Evolutionary conservation across 2,797 vertebrate genomes (phyloP), one percentile per base, ranked within the genome.

Genomic region (Oreonectes daqikongensis): DNA sequence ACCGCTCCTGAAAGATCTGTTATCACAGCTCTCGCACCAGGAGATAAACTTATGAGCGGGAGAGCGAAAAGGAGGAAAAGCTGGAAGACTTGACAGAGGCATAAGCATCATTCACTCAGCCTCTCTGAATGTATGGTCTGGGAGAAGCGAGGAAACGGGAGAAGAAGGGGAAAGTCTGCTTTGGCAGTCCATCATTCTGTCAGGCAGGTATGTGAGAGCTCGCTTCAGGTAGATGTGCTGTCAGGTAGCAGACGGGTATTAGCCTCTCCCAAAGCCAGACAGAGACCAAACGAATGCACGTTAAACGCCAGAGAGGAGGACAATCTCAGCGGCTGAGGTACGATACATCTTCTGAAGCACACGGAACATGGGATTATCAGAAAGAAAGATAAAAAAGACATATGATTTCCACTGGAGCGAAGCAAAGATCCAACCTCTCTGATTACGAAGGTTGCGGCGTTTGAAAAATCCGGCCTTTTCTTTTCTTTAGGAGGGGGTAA

Each of bases 111-210:
- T 76, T 91, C 90, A 87, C 88, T 91, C 88, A 87, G 81, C 82
- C 50, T 46, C 73, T 46, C 71, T 64, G 57, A 50, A 86, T 86
- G 88, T 86, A 89, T 83, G 88, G 89, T 84, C 44, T 86, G 80
- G 87, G 87, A 86, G 90, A 87, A 89, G 60, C 22, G 35, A 60
- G 76, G 71, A 72, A 81, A 67, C 18, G 59, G 63, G 72, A 59
- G 46, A 69, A 59, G 69, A 79, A 72, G 78, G 80, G n/a, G 80
- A 78, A 90, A 86, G 91, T 89, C 86, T 91, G 84, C 85, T 90
- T 87, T 93, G 92, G 92, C 91, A 93, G 92, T 93, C 90, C 88
- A 89, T 86, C 71, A 78, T 86, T 87, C 91, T 93, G 92, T 93
- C 92, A 93, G 88, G 87, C 86, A 84, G 63, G 81, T 81, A 89